Evolutionary conservation across 2,888 invertebrate genomes (phyloP), one percentile per base, ranked within the genome.

Genomic region (Craniophora ligustri): DNA sequence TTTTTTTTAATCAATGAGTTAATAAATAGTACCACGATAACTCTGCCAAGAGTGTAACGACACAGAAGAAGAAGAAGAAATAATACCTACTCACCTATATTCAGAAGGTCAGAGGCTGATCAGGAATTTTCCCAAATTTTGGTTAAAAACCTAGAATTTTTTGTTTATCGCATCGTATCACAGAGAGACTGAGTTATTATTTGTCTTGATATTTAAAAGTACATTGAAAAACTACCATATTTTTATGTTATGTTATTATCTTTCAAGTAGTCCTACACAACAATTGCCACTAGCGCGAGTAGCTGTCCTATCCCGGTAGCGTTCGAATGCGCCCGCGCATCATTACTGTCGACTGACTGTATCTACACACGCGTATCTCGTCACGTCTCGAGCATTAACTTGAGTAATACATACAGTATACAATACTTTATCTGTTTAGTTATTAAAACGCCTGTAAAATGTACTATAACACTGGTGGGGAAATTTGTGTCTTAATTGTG

Each of bases 311-410:
- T 23, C 5, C 21, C 2, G 10, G 11, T 10, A 11, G 18, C 21
- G 35, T 55, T 15, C 3, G 16, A 46, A 58, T 31, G 48, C 72
- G 48, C 72, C n/a, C 13, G 51, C 59, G 72, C 68, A 60, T 7
- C 19, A 34, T 18, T 23, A 45, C 11, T 41, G 46, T 35, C 28
- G 32, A 42, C 28, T 14, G 26, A 49, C 54, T 10, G 35, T 50
- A 34, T 30, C 36, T 31, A 15, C 47, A 36, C 61, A 61, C 70
- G 64, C 54, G 47, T 40, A 40, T 13, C 36, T 13, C 35, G 61
- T 72, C 70, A 68, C 69, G 72, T 68, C 47, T 62, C 26, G 16
- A 7, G 30, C 35, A 32, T 48, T 58, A 49, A 40, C 44, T 47
- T 40, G 23, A 39, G 11, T 42, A 26, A 60, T 26, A 42, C 38